Base-by-base conservation (phyloP, 1,140 invertebrate species). In the Caenorhabditis inopinata region DNA sequence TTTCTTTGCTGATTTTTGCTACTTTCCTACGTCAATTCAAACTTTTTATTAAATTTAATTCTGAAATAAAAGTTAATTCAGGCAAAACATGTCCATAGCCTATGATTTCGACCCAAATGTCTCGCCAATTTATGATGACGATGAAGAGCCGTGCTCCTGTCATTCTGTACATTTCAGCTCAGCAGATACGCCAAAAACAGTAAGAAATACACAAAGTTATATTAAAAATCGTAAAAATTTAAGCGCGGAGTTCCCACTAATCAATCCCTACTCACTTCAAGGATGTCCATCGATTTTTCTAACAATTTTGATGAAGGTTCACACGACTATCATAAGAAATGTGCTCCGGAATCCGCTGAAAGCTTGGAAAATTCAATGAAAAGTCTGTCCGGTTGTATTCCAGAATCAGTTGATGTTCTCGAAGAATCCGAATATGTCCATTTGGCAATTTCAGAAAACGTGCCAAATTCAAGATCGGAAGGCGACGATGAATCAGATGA, bases 141-240 rank as follows among this genome's bases (percentile, higher is more conserved):
- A 68, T 9, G 9, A 38, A 16, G 58, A 38, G n/a, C n/a, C 38
- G 38, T 7, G 38, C n/a, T 21, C 32, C 1, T 32, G 12, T 11
- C 58, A 68, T 42, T 68, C 58, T 9, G 32, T 21, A 1, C 58
- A 68, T 68, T 68, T 68, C n/a, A 68, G 58, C 58, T 68, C 58
- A 9, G 58, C 58, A 0, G 58, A 68, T 32, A 68, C 58, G 4
- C 58, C 58, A 0, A 68, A 16, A 38, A 68, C 18, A 25, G 49
- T 53, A n/a, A n/a, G n/a, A n/a, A n/a, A n/a, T 48, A 5, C 46
- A 48, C 16, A n/a, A 16, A 48, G 4, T 16, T 16, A n/a, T 48
- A 18, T 48, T 18, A n/a, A n/a, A n/a, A n/a, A n/a, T n/a, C n/a
- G 7, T n/a, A 18, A 14, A 48, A 48, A n/a, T 48, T 48, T n/a